Percentiles rank a stretch among this genome's conserved stretches.
These are phyloP conservation scores for Allophyes oxyacanthae DNA, from an alignment of 2,888 invertebrate genomes.

Conservation along the genomic window DNA sequence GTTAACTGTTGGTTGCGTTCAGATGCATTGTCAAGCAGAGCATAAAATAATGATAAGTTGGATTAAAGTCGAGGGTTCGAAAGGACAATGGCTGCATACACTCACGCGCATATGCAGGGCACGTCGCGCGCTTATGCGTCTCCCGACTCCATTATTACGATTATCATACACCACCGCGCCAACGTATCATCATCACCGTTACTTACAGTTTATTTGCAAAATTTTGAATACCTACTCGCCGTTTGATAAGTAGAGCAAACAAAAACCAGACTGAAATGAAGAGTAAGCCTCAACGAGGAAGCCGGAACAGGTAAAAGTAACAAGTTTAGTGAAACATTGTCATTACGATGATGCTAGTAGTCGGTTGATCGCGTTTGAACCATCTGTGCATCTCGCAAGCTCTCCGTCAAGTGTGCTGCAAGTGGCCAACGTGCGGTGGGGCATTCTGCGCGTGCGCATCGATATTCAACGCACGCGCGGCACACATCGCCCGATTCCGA, in stretches of 20 bases:
- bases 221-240: neutral
- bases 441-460: conserved; percentile 35
- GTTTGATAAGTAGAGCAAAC: conserved; percentile 5
- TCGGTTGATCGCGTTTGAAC: no score
- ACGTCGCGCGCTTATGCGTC: conserved; percentile 55
- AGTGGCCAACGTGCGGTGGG: neutral
- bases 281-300: neutral
- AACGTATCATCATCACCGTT: conserved; percentile 49
- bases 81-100: conserved; percentile 64
- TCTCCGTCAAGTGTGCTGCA: conserved; percentile 12
- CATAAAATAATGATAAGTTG: conserved; percentile 46
- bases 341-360: no score
- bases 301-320: no score
- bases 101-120: conserved; percentile 64
- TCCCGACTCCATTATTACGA: conserved; percentile 31
- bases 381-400: conserved; percentile 11
- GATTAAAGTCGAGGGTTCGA: conserved; percentile 32
- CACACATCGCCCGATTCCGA: conserved; percentile 55
- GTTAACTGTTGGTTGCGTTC: conserved; percentile 24
- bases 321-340: neutral
- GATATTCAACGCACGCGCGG: conserved; percentile 61
- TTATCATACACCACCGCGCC: conserved; percentile 26
- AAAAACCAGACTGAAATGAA: neutral
- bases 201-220: conserved; percentile 31
- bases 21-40: conserved; percentile 46